Percentiles rank a stretch among this genome's conserved stretches.
Conservation (phyloP, 2,113 vertebrate species). For the Syngnathus floridae region DNA sequence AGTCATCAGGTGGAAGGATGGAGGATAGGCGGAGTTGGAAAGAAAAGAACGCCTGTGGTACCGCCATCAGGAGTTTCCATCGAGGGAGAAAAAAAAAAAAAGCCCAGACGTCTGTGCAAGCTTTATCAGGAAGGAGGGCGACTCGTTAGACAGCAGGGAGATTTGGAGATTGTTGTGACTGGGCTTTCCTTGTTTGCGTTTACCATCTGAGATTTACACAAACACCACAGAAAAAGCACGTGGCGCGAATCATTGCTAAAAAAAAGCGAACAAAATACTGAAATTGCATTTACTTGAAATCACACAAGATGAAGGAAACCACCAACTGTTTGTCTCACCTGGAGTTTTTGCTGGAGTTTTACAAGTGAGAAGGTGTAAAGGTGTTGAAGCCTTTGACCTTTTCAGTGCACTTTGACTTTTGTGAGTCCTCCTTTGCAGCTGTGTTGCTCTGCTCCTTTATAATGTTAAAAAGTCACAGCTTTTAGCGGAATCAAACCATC, state of each 20-base stretch:
- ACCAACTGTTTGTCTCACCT: slow-evolving; percentile 13
- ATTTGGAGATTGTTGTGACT: slow-evolving; percentile 4
- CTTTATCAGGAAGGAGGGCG: slow-evolving; percentile 54
- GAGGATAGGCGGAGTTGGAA: slow-evolving; percentile 45
- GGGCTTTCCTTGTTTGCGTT: slow-evolving; percentile 9
- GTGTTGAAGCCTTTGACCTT: slow-evolving; percentile 43
- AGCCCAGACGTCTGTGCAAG: slow-evolving; percentile 58
- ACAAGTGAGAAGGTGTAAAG: slow-evolving; percentile 20
- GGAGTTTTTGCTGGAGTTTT: slow-evolving; percentile 48
- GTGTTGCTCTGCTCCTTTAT: slow-evolving; percentile 12
- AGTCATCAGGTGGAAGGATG: slow-evolving; percentile 53
- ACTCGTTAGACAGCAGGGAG: slow-evolving; percentile 31
- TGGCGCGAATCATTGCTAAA: neutral
- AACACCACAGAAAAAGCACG: neutral
- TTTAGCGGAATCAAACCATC: neutral
- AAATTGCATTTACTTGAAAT: slow-evolving; percentile 26
- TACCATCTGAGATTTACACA: neutral
- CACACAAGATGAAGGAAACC: neutral
- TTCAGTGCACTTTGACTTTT: slow-evolving; percentile 29
- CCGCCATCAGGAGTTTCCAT: slow-evolving; percentile 48
- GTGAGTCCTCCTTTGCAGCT: slow-evolving; percentile 43
- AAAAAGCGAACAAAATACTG: neutral
- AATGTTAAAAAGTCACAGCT: slow-evolving; percentile 5
- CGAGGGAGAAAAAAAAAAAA: neutral
- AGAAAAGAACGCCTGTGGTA: slow-evolving; percentile 41